Base-by-base conservation (phyloP, 2,113 vertebrate genomes). In the Calidris pygmaea region DNA sequence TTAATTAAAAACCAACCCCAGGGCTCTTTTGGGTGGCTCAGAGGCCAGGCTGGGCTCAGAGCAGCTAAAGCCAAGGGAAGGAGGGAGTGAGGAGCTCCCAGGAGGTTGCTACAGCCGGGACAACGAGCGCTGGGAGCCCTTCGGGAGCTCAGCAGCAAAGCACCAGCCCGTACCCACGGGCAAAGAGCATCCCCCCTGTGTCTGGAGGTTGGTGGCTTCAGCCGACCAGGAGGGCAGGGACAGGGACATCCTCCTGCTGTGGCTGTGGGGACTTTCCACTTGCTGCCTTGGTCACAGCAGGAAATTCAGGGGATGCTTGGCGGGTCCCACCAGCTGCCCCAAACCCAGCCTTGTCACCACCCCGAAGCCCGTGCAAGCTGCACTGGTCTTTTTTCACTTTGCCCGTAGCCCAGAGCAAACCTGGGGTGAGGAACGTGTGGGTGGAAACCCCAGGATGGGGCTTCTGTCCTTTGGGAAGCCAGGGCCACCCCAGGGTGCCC, bases 121-220 rank as follows among this genome's bases (percentile, higher is more conserved):
- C 26, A n/a, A 34, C 26, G 23, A 30, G 83, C 12, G 13, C 47
- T 3, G 14, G 59, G 81, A 87, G 35, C 47, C 18, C 3, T 0
- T 6, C 0, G 2, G 62, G 48, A 55, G 29, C 45, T 41, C 29
- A 26, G 52, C 66, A 67, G 55, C 50, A 29, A 56, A 77, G 34
- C 16, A 56, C 4, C 19, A 47, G 6, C 62, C n/a, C 2, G 0
- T 3, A 26, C 45, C n/a, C 20, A 2, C 0, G 12, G 32, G n/a
- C 47, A 63, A 3, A 3, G 39, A 59, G 18, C 32, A 11, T 18
- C 23, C 32, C 16, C 17, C 1, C 2, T 5, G 53, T 1, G 1
- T 3, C 30, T 2, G 0, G 3, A 3, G 3, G 13, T 30, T 1
- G 3, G 43, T 24, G 70, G 50, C 14, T 47, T 53, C 56, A 63